Percentiles rank a stretch among this genome's conserved stretches.
phyloP scores from a whole-genome alignment of 2,888 invertebrate species.

The Smittia sp. region DNA sequence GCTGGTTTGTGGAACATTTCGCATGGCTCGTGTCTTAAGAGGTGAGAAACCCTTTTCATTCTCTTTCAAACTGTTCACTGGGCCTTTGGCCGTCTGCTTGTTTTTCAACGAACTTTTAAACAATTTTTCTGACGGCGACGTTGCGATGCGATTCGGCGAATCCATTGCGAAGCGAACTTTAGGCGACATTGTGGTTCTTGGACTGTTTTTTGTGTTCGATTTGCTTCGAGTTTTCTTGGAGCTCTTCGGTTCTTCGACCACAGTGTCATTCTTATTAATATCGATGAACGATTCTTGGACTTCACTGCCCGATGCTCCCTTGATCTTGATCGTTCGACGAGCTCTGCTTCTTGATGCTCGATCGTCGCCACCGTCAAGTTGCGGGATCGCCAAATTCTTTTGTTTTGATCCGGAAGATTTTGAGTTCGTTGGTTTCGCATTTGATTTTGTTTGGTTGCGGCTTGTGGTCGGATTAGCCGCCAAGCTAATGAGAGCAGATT shows the following conservation, averaged over 20 bases:
- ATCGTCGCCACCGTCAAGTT: slow-evolving; percentile 60
- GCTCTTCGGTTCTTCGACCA: too few species aligned
- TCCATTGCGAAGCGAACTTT: slow-evolving; percentile 34
- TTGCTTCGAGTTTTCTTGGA: not conserved
- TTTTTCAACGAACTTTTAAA: not conserved
- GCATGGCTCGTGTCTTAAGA: slow-evolving; percentile 17
- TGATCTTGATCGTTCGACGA: slow-evolving; percentile 42
- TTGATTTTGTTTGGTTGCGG: slow-evolving; percentile 29
- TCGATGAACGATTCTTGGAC: slow-evolving; percentile 43
- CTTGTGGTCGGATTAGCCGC: not conserved
- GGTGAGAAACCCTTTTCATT: slow-evolving; percentile 2
- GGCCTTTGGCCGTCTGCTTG: not conserved
- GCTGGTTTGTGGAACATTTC: not conserved
- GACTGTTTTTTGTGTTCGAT: not conserved
- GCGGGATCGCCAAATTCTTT: slow-evolving; percentile 49
- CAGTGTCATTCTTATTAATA: slow-evolving; percentile 2
- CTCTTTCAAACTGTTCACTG: not conserved
- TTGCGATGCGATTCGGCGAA: slow-evolving; percentile 43
- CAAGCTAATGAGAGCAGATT: slow-evolving; percentile 56
- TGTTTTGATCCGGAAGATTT: slow-evolving; percentile 10
- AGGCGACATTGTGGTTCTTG: slow-evolving; percentile 22
- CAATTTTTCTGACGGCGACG: not conserved
- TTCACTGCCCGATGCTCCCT: slow-evolving; percentile 43
- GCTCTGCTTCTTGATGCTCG: slow-evolving; percentile 20
- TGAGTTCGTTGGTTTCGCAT: slow-evolving; percentile 28